phyloP scores from a whole-genome alignment of 2,797 vertebrate genomes.

The Hozukius guyotensis region DNA sequence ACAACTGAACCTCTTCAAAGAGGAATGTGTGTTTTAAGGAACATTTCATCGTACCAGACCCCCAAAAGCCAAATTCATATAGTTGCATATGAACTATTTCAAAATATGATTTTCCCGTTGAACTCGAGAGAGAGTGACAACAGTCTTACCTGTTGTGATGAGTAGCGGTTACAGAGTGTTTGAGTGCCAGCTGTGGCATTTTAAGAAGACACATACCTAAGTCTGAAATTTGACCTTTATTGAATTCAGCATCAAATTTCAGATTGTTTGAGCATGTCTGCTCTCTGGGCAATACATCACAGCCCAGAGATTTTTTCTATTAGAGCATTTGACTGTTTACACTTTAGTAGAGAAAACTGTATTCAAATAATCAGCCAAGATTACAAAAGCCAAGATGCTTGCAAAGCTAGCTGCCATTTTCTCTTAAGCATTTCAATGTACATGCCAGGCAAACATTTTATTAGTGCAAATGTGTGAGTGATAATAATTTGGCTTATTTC shows the following conservation, averaged over 20 bases:
- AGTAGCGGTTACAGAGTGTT: neutral
- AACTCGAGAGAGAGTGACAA: neutral
- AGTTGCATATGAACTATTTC: conserved; percentile 13
- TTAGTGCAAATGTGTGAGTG: conserved; percentile 39
- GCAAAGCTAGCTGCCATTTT: conserved; percentile 37
- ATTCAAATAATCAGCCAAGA: conserved; percentile 46
- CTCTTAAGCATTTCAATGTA: conserved; percentile 31
- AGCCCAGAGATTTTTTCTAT: conserved; percentile 44
- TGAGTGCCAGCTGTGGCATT: conserved; percentile 3
- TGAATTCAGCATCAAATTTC: conserved; percentile 29
- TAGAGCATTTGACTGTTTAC: conserved; percentile 69
- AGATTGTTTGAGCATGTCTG: conserved; percentile 37
- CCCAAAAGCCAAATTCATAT: conserved; percentile 38
- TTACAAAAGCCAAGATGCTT: conserved; percentile 47
- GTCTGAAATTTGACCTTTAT: conserved; percentile 34
- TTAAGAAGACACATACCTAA: conserved; percentile 13
- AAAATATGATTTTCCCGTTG: conserved; percentile 1
- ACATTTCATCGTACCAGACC: conserved; percentile 22
- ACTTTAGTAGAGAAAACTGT: conserved; percentile 45
- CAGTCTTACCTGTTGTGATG: neutral
- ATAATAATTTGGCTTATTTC: conserved; percentile 16
- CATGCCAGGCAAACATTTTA: conserved; percentile 27
- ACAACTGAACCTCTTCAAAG: conserved; percentile 20
- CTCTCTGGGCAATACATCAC: conserved; percentile 17
- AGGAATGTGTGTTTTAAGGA: conserved; percentile 41